Conservation (phyloP, 2,797 vertebrate genomes). For the Danio aesculapii region DNA sequence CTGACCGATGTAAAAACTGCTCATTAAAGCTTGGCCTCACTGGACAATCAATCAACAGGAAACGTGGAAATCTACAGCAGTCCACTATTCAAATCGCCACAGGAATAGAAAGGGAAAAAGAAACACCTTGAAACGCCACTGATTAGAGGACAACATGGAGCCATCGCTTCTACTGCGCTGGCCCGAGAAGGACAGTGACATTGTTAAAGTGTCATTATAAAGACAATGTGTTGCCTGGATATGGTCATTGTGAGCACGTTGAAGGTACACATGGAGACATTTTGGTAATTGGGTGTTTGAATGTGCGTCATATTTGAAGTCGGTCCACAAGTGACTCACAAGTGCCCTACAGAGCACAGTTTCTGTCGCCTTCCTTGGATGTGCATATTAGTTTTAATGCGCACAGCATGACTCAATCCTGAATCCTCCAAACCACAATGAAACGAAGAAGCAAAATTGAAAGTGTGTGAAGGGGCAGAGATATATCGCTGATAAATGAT, state of each 20-base stretch:
- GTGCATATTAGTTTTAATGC: not conserved
- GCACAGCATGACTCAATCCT: not conserved
- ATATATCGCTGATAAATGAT: not conserved
- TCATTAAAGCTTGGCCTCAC: conserved; percentile 80
- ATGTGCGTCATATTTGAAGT: conserved; percentile 11
- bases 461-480: not conserved
- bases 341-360: not conserved
- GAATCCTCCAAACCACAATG: not conserved
- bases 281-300: conserved; percentile 9
- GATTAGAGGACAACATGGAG: conserved; percentile 24
- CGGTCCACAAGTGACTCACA: conserved; percentile 17
- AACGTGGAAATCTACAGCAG: conserved; percentile 54
- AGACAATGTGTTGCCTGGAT: conserved; percentile 25
- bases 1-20: conserved; percentile 69
- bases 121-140: conserved; percentile 10
- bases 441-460: not conserved
- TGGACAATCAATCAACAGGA: conserved; percentile 77
- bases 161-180: not conserved
- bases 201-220: conserved; percentile 24
- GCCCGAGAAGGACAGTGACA: conserved; percentile 5
- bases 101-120: not conserved
- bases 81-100: conserved; percentile 39
- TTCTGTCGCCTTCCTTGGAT: not conserved
- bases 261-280: not conserved
- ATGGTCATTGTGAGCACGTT: not conserved